A percentile compares a stretch with the other conserved stretches of the same genome.
Evolutionary conservation across 2,888 invertebrate species (phyloP).

Genomic region (Tachina fera): DNA sequence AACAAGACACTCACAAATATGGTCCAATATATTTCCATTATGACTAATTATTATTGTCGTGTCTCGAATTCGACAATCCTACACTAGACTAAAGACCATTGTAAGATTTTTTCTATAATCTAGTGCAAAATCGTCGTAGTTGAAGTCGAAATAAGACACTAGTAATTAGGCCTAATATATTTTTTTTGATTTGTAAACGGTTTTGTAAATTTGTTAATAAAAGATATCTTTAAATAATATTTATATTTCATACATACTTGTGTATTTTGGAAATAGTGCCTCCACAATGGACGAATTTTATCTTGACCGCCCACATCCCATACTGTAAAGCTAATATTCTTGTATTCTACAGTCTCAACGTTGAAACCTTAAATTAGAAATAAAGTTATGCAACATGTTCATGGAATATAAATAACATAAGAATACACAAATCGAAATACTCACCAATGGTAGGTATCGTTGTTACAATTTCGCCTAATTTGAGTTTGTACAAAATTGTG

Average conservation of each 20-base stretch:
- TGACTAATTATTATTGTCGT: no score
- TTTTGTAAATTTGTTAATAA: not conserved
- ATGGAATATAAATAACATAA: not conserved
- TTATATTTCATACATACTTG: conserved; percentile 85
- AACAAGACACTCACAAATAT: no score
- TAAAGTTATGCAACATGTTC: not conserved
- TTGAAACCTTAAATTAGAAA: conserved; percentile 90
- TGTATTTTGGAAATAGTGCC: conserved; percentile 99
- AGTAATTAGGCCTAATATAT: no score
- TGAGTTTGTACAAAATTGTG: conserved; percentile 99
- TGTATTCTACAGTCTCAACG: conserved; percentile 99
- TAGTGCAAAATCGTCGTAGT: no score
- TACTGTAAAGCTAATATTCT: conserved; percentile 99
- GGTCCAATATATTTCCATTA: no score
- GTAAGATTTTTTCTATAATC: no score
- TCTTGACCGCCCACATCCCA: conserved; percentile 99
- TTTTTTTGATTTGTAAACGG: no score
- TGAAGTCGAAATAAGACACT: no score
- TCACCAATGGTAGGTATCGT: conserved; percentile 99
- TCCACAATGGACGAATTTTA: conserved; percentile 98
- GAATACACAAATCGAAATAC: conserved; percentile 48
- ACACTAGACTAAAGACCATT: no score
- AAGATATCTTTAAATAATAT: not conserved
- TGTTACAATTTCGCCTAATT: conserved; percentile 99
- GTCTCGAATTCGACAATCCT: no score